Evolutionary conservation across 1,140 invertebrate genomes (phyloP).

Genomic region (Achatina immaculata): DNA sequence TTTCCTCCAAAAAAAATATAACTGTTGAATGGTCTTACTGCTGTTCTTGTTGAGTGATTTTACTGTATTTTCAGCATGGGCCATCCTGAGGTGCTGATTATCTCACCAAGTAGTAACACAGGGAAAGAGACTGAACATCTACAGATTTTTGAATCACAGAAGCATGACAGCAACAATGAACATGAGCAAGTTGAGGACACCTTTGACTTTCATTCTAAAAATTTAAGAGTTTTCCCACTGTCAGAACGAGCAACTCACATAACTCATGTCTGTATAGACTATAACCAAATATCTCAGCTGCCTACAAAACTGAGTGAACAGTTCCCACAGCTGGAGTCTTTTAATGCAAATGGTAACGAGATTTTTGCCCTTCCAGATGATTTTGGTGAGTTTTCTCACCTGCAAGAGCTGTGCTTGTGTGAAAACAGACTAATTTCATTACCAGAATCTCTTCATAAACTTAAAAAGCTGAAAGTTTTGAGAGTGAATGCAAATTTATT

Average conservation of each 20-base stretch:
- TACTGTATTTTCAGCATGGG: background rate
- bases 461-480: conserved; percentile 1
- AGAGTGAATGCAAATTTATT: conserved; percentile 14
- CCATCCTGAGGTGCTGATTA: background rate
- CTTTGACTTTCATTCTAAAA: background rate
- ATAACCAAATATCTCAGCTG: background rate
- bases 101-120: background rate
- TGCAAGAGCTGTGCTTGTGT: conserved; percentile 10
- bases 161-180: background rate
- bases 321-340: background rate
- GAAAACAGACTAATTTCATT: background rate
- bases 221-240: background rate
- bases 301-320: conserved; percentile 2
- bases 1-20: too few relatives aligned
- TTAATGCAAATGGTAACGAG: conserved; percentile 7
- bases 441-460: conserved; percentile 6
- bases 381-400: background rate
- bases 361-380: conserved; percentile 16
- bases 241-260: background rate
- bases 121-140: too few relatives aligned
- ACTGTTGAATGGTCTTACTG: too few relatives aligned
- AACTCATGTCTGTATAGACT: conserved; percentile 5
- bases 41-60: background rate
- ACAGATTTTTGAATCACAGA: background rate
- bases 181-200: background rate